Conservation (phyloP, 2,888 invertebrate genomes). For the Drosophila anomelani region DNA sequence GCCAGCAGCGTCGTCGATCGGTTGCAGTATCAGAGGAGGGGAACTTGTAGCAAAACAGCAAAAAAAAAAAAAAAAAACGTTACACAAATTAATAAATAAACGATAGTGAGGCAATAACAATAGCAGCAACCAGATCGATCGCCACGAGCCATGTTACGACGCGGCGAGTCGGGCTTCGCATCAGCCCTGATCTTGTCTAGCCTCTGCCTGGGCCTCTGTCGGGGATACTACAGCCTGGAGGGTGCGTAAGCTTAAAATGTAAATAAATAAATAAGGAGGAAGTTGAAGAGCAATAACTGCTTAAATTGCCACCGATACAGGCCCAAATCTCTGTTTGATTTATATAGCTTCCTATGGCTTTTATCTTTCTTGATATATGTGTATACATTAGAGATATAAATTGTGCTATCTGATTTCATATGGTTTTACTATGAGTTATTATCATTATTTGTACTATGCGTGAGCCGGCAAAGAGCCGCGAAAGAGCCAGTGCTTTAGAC, state of each 20-base stretch:
- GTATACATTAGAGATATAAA: not conserved
- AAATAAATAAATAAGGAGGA: not conserved
- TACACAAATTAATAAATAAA: slow-evolving; percentile 1
- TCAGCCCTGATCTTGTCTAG: slow-evolving; percentile 32
- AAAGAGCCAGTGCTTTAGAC: not conserved
- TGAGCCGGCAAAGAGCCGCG: not conserved
- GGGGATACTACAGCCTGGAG: slow-evolving; percentile 57
- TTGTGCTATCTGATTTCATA: not conserved
- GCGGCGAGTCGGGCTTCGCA: slow-evolving; percentile 16
- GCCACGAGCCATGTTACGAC: slow-evolving; percentile 24
- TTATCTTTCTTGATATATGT: not conserved
- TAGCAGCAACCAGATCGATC: slow-evolving; percentile 3
- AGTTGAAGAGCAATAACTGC: not conserved
- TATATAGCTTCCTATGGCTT: not conserved
- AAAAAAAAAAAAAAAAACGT: not conserved
- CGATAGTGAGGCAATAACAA: not conserved
- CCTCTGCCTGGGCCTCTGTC: slow-evolving; percentile 24
- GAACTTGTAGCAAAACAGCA: not conserved
- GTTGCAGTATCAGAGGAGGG: not conserved
- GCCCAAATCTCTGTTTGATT: not conserved
- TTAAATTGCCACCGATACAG: too few species aligned
- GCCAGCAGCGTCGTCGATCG: slow-evolving; percentile 26
- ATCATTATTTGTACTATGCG: not conserved
- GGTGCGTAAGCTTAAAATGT: slow-evolving; percentile 42
- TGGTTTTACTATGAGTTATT: not conserved